Evolutionary conservation across 1,140 invertebrate genomes (phyloP).

Genomic region (Ctenoplectra terminalis): DNA sequence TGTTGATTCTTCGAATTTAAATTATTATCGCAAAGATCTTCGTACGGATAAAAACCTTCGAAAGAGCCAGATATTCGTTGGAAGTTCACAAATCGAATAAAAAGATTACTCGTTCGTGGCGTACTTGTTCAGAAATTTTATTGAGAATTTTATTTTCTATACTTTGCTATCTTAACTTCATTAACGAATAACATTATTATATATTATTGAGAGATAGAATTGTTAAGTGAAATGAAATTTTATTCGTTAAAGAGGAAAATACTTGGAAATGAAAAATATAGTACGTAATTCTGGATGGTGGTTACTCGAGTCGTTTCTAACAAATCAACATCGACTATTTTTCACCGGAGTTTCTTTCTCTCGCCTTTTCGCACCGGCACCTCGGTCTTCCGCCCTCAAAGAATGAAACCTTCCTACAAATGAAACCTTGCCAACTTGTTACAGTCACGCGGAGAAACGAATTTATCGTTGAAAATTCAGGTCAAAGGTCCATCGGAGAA

Average conservation of each 20-base stretch:
- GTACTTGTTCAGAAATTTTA: background rate
- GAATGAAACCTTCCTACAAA: conserved; percentile 36
- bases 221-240: background rate
- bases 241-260: too few relatives aligned
- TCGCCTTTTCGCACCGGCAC: background rate
- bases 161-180: background rate
- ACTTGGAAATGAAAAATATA: background rate
- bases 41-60: too few relatives aligned
- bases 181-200: background rate
- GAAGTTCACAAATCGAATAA: too few relatives aligned
- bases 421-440: conserved; percentile 37
- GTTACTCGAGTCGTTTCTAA: background rate
- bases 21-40: too few relatives aligned
- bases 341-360: background rate
- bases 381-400: background rate
- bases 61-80: too few relatives aligned
- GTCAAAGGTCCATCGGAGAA: conserved; percentile 34
- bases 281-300: background rate
- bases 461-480: conserved; percentile 48
- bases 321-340: conserved; percentile 14
- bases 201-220: too few relatives aligned
- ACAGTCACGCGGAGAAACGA: conserved; percentile 9
- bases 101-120: background rate
- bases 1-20: too few relatives aligned
- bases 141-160: background rate